Evolutionary conservation across 2,888 invertebrate species (phyloP), one percentile per base, ranked within the genome.

Genomic region (Diabrotica balteata): DNA sequence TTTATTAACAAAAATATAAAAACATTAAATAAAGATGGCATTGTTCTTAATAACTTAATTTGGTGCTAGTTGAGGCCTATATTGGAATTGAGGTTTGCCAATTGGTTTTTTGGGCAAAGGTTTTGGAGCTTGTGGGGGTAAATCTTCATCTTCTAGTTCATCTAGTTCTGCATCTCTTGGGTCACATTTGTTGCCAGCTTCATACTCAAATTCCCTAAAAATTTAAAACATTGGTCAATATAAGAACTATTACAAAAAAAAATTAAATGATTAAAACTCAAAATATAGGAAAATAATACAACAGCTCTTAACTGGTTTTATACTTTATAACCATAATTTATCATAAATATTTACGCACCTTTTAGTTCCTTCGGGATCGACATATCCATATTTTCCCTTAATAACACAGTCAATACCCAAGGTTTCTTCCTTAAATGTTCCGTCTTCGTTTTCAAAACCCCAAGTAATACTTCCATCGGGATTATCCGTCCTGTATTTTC

Each of bases 361-460:
- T 78, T 91, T 90, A 52, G 92, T 85, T 73, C 93, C 94, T 79
- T 94, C 94, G 0, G 93, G 93, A 82, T 94, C 93, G 8, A 93
- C 87, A 81, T 94, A 94, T 46, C 94, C 94, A 80, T 94, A 94
- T 80, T 90, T 93, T 32, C 80, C 80, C 17, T 74, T 72, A 11
- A 78, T 79, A 2, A 77, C 71, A 63, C 80, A 80, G 82, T 94
- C 93, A 9, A 88, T 86, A 54, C 94, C 94, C 75, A 94, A 92
- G 8, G 89, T 88, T 85, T 94, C 94, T 81, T 94, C 94, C 80
- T 94, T 94, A 83, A 92, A 94, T 2, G 93, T 91, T 32, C 94
- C 94, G 78, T 94, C 94, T 76, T 94, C 94, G 80, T 94, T 94
- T 83, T 94, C 94, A 79, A 91, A 94, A 59, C 94, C 94, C 94